Percentiles rank a stretch among this genome's conserved stretches.
These are phyloP conservation scores for Brassicogethes aeneus DNA, from an alignment of 2,888 invertebrate genomes.

Conservation along the genomic window DNA sequence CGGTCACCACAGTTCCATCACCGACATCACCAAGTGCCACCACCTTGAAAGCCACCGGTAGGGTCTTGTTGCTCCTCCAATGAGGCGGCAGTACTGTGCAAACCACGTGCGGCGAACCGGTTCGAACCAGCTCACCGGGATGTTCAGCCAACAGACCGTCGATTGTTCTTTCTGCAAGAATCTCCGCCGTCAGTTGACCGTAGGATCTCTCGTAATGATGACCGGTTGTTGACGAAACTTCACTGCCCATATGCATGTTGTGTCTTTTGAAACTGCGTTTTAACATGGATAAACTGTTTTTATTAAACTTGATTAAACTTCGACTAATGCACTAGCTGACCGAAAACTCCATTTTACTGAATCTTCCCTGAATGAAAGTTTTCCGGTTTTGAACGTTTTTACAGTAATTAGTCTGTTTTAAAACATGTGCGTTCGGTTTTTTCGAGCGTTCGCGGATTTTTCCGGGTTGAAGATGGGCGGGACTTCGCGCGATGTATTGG, in stretches of 20 bases:
- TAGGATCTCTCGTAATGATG: constrained; percentile 36
- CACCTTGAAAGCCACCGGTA: constrained; percentile 95
- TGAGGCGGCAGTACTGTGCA: constrained; percentile 93
- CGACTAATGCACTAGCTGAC: too few species aligned
- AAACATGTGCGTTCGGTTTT: too few species aligned
- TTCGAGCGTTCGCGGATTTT: too few species aligned
- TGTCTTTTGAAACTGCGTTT: constrained; percentile 11
- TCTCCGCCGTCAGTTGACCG: constrained; percentile 78
- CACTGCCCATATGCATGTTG: constrained; percentile 71
- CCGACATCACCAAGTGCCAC: constrained; percentile 89
- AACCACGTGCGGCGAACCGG: constrained; percentile 89
- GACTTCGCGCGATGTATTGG: too few species aligned
- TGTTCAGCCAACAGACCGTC: constrained; percentile 84
- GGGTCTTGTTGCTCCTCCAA: constrained; percentile 97
- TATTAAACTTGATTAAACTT: too few species aligned
- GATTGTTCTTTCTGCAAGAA: constrained; percentile 77
- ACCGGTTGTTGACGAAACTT: constrained; percentile 67
- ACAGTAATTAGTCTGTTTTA: too few species aligned
- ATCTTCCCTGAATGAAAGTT: too few species aligned
- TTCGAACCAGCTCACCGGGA: constrained; percentile 86
- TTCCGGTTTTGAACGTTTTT: too few species aligned
- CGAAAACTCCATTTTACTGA: neutral
- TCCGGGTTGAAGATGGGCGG: too few species aligned
- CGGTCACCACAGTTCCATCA: constrained; percentile 93
- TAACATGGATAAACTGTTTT: too few species aligned